Conservation (phyloP, 2,113 vertebrate species). For the Tetraodon nigroviridis region DNA sequence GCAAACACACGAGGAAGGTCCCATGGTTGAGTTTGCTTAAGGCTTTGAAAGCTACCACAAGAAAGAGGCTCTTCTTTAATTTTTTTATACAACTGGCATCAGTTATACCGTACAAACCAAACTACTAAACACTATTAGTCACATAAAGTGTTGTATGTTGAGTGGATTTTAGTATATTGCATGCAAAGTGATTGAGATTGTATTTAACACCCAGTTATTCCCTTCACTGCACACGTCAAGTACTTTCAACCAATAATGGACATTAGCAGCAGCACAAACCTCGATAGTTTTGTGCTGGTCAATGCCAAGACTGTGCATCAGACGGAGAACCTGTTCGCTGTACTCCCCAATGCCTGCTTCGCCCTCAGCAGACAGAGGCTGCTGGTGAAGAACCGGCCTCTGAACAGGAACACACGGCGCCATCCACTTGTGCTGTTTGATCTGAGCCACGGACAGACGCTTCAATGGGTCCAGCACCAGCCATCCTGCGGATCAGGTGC, state of each 20-base stretch:
- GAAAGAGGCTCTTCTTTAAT: neutral
- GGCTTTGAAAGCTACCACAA: neutral
- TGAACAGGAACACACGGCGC: constrained; percentile 86
- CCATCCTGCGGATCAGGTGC: constrained; percentile 96
- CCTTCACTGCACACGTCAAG: too few relatives aligned
- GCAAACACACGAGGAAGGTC: neutral
- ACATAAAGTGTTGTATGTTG: too few relatives aligned
- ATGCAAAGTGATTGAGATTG: too few relatives aligned
- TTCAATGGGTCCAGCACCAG: constrained; percentile 94
- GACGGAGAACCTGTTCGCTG: constrained; percentile 92
- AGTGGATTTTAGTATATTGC: too few relatives aligned
- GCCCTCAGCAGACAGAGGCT: constrained; percentile 73
- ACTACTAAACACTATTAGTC: too few relatives aligned
- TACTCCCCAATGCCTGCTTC: constrained; percentile 82
- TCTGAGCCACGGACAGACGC: constrained; percentile 88
- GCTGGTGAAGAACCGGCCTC: constrained; percentile 84
- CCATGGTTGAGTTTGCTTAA: neutral
- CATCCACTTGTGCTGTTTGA: constrained; percentile 99
- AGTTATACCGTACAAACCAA: too few relatives aligned
- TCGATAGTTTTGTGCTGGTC: constrained; percentile 97
- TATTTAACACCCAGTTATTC: too few relatives aligned
- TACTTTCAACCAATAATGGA: too few relatives aligned
- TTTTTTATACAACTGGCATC: too few relatives aligned
- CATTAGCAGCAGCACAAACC: constrained; percentile 71
- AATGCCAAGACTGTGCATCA: constrained; percentile 98